phyloP scores from a whole-genome alignment of 2,888 invertebrate species.

The Caenorhabditis sinica region DNA sequence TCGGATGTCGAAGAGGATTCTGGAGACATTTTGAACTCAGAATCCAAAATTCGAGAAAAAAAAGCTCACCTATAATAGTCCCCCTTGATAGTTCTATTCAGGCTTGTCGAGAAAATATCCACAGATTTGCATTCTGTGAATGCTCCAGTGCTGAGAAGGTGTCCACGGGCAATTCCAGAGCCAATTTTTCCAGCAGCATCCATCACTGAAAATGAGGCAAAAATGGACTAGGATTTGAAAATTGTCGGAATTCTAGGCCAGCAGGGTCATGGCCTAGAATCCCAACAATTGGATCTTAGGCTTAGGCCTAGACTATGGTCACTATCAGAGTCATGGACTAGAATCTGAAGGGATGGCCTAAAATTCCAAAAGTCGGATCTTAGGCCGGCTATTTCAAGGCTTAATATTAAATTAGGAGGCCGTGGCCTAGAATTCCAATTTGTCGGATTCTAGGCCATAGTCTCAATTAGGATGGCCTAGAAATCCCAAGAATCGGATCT shows the following conservation, averaged over 20 bases:
- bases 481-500: no score
- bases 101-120: constrained; percentile 52
- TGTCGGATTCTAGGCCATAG: background rate
- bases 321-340: no score
- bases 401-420: no score
- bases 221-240: background rate
- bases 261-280: no score
- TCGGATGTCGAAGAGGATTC: constrained; percentile 60
- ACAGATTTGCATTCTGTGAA: constrained; percentile 58
- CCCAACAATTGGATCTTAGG: background rate
- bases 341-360: no score
- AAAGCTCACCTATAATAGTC: constrained; percentile 54
- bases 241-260: no score
- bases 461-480: background rate
- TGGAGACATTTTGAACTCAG: background rate
- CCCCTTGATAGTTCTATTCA: constrained; percentile 48
- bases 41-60: background rate
- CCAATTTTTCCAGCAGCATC: constrained; percentile 71
- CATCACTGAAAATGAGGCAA: constrained; percentile 67
- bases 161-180: constrained; percentile 65
- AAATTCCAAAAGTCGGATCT: background rate
- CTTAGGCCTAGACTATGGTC: no score
- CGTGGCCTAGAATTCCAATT: no score
- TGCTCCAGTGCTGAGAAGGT: constrained; percentile 52
- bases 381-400: background rate